These are phyloP conservation scores for Chondrilla cf. caribensis DNA, from an alignment of 37 sponge, comb jelly and placozoan species.

Conservation along the genomic window DNA sequence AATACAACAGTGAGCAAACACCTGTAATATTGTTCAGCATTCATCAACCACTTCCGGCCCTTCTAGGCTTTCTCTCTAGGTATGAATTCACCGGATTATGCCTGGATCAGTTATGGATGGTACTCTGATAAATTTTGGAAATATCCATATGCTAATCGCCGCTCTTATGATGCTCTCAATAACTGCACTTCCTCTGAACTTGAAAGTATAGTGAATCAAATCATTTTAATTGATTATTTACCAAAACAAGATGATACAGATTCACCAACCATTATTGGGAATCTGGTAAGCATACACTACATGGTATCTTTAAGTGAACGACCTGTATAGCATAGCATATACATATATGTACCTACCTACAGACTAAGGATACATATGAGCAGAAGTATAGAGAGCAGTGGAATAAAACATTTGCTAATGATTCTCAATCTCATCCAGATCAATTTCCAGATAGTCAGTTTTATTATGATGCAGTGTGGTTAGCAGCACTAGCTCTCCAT, in stretches of 20 bases:
- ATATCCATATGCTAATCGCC: background rate
- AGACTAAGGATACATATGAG: no score
- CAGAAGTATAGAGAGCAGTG: background rate
- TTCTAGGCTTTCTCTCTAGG: background rate
- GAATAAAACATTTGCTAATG: background rate
- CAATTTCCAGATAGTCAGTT: background rate
- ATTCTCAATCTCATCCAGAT: background rate
- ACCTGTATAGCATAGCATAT: no score
- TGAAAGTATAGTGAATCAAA: background rate
- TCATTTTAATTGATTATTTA: background rate
- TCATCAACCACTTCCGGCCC: no score
- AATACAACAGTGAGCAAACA: no score
- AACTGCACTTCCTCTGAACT: background rate
- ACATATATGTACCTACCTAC: no score
- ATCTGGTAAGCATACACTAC: background rate
- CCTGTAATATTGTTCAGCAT: no score
- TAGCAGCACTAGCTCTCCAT: background rate
- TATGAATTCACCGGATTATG: slow-evolving; percentile 3
- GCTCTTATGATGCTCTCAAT: background rate
- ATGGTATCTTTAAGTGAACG: no score
- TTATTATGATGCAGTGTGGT: background rate
- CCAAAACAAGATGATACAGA: background rate
- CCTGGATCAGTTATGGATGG: slow-evolving; percentile 5
- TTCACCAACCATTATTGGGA: background rate
- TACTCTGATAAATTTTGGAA: background rate